Conservation (phyloP, 2,797 vertebrate genomes). For the Synaphobranchus kaupii region DNA sequence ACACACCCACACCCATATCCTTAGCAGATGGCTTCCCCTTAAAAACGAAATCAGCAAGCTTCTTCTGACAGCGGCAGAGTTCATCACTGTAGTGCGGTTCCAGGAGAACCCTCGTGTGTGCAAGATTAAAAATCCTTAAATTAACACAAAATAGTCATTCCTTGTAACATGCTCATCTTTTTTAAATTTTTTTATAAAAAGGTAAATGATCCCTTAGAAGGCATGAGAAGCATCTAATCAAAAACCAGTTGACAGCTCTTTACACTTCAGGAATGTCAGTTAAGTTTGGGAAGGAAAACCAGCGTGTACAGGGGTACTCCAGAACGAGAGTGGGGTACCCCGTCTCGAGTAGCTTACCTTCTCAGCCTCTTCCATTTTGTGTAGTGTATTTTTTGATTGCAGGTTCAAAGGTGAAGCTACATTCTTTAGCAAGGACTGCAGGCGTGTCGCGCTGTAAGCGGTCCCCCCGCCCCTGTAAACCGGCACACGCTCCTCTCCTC, state of each 20-base stretch:
- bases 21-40: not conserved
- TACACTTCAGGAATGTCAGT: not conserved
- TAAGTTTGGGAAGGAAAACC: not conserved
- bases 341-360: not conserved
- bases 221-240: not conserved
- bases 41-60: not conserved
- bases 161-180: too few species aligned
- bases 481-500: not conserved
- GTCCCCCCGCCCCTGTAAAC: not conserved
- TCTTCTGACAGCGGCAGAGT: too few species aligned
- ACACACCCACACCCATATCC: not conserved
- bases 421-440: slow-evolving; percentile 41
- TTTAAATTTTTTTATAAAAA: not conserved
- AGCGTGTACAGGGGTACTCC: not conserved
- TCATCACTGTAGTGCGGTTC: not conserved
- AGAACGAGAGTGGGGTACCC: not conserved
- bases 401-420: not conserved
- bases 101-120: too few species aligned
- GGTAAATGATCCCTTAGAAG: not conserved
- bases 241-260: not conserved
- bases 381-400: slow-evolving; percentile 17
- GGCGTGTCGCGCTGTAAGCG: not conserved
- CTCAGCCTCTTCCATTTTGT: not conserved
- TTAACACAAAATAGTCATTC: too few species aligned
- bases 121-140: too few species aligned